Conservation (phyloP, 2,888 invertebrate genomes). For the Sabatieria punctata region DNA sequence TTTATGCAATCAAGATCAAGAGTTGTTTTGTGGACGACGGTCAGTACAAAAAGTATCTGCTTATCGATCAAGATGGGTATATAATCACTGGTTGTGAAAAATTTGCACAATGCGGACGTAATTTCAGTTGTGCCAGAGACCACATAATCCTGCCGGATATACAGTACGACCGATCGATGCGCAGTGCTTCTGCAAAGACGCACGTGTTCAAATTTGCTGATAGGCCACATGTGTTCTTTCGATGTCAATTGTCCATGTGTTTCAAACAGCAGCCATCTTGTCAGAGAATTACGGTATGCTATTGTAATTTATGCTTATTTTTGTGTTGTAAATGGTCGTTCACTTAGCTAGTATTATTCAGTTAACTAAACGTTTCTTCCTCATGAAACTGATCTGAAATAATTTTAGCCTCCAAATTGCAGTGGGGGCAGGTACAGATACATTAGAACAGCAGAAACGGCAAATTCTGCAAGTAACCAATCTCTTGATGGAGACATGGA, state of each 20-base stretch:
- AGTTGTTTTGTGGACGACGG: slow-evolving; percentile 7
- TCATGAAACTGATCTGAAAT: too few relatives aligned
- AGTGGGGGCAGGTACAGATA: not conserved
- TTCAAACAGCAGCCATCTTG: not conserved
- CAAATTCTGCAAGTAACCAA: not conserved
- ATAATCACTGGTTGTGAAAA: not conserved
- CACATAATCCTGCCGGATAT: slow-evolving; percentile 2
- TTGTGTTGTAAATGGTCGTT: not conserved
- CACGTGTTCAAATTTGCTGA: slow-evolving; percentile 9
- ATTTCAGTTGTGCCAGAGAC: slow-evolving; percentile 4
- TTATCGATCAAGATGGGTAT: slow-evolving; percentile 2
- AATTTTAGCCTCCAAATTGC: slow-evolving; percentile 5
- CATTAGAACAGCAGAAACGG: not conserved
- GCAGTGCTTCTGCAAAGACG: slow-evolving; percentile 1
- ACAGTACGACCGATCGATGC: not conserved
- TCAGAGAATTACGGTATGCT: not conserved
- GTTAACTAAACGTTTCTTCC: too few relatives aligned
- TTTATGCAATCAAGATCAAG: slow-evolving; percentile 4
- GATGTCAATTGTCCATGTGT: slow-evolving; percentile 3
- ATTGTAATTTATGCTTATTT: not conserved
- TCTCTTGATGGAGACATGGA: not conserved
- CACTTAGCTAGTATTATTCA: too few relatives aligned
- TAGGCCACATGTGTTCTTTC: not conserved
- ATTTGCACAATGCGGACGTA: not conserved
- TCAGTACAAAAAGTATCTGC: not conserved